Base-by-base conservation (phyloP, 2,888 invertebrate genomes). In the Acrobasis suavella region DNA sequence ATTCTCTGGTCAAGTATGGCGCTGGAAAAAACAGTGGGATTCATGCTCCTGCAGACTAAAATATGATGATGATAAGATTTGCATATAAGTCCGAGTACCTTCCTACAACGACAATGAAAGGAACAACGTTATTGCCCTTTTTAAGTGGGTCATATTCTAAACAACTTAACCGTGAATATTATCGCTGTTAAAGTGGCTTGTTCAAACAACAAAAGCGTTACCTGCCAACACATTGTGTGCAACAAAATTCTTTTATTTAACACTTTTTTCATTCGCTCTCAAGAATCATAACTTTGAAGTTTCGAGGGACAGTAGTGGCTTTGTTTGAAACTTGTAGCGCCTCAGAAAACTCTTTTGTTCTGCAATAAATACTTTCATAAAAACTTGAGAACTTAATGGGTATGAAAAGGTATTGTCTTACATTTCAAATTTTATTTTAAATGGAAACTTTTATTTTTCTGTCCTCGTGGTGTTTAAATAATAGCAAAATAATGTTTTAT, bases 351-450 rank as follows among this genome's bases (percentile, higher is more conserved):
- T 50, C 60, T 60, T 60, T 60, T 60, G 60, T 60, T 38, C 50
- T 17, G 16, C 38, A 60, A 60, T 60, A 50, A 60, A 60, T 60
- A 51, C 50, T 60, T 60, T 60, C 39, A 12, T 37, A 60, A 50
- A 58, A 58, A 49, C 49, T 58, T 58, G 5, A 58, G 46, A 10
- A 50, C 38, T 38, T 50, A 16, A 50, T 60, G 50, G 50, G 50
- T 38, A 38, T 50, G 50, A 50, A 32, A 15, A 15, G 16, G 37
- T 51, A 56, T 56, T 56, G 56, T 56, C 22, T 16, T 16, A 16
- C 17, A 17, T 42, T 42, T 56, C 22, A 22, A 56, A 46, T 56
- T 55, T 56, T 56, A 56, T 56, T 56, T 56, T 39, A 46, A 56
- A 17, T 56, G 22, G 1, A 14, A 12, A 56, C 42, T 42, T 56